Base-by-base conservation (phyloP, 2,113 vertebrate species). In the Phycodurus eques region DNA sequence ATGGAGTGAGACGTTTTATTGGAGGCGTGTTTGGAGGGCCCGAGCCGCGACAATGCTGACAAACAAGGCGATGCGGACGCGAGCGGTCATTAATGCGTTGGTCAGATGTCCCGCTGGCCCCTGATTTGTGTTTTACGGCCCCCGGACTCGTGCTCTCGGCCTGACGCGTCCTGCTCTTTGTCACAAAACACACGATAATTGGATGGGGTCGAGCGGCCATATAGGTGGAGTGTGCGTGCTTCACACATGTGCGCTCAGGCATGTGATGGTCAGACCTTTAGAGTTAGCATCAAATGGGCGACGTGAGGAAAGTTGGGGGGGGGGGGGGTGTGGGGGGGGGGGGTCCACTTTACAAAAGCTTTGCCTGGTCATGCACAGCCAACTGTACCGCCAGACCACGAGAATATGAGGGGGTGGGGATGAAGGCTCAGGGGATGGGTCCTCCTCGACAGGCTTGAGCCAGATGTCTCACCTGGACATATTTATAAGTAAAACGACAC, bases 161-260 rank as follows among this genome's bases (percentile, higher is more conserved):
- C 87, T 89, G 88, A 90, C 88, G 85, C 88, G 92, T 89, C 84
- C 92, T 93, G 92, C 84, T 92, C 88, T 92, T 88, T 89, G 87
- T 93, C 92, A 91, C 90, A 88, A 66, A 90, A 92, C 92, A 92
- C 92, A 84, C 77, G 75, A 83, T 93, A 93, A 93, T 93, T 93
- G 91, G 91, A 86, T 72, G 82, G 84, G 87, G 85, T 88, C 74
- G 80, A 85, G 83, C 68, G 76, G 80, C 84, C 86, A 70, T 82
- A 71, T 82, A 81, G 86, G 86, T 76, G 80, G 75, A 89, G 89
- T 77, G 80, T 78, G 69, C 39, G 81, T 73, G 76, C 85, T 79
- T 91, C 86, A 87, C 91, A 93, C 92, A 91, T 91, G 90, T 93
- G 89, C 90, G 81, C 73, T 82, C 76, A 88, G 84, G 79, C 86